Evolutionary conservation across 2,797 vertebrate species (phyloP), one percentile per base, ranked within the genome.

Genomic region (Chloroceryle inda): DNA sequence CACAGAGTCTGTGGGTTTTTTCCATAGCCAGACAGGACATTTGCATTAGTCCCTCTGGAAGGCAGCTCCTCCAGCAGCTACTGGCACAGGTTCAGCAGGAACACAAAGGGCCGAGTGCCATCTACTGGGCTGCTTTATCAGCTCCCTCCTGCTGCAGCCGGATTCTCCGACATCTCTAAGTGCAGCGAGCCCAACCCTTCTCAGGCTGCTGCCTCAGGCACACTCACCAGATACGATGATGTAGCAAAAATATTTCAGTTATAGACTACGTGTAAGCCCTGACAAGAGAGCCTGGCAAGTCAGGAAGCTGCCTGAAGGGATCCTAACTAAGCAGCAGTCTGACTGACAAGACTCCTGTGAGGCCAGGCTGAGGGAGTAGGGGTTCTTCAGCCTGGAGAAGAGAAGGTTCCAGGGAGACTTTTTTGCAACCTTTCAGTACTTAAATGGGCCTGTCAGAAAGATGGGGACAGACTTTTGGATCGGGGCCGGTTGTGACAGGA

Each of bases 61-160:
- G 38, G 7, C 53, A 13, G 53, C 37, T 72, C 22, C 38, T 33
- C 10, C 52, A 9, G 80, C 47, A 13, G 27, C 68, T 8, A 13
- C 69, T 3, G 2, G 44, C 44, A 10, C 45, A 19, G 27, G 50
- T 21, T 64, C 17, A 4, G 56, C 55, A 33, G 24, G 1, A 61
- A 13, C 1, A 7, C 66, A 40, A 52, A 38, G 75, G 31, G 4
- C 66, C 4, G 72, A 63, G 50, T 78, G 92, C 92, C 92, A 92
- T 18, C 96, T 96, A 59, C 94, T 4, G 95, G 93, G 53, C 87
- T 90, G 75, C 79, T 50, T 2, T 5, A 11, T 3, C 56, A 5
- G 29, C 52, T 83, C 59, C 35, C 44, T 53, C 22, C 50, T 5
- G 42, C 85, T 1, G 26, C 52, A 47, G 38, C 55, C 13, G 40